These are phyloP conservation scores for Calidris pugnax DNA, from an alignment of 2,113 vertebrate species.

Conservation along the genomic window DNA sequence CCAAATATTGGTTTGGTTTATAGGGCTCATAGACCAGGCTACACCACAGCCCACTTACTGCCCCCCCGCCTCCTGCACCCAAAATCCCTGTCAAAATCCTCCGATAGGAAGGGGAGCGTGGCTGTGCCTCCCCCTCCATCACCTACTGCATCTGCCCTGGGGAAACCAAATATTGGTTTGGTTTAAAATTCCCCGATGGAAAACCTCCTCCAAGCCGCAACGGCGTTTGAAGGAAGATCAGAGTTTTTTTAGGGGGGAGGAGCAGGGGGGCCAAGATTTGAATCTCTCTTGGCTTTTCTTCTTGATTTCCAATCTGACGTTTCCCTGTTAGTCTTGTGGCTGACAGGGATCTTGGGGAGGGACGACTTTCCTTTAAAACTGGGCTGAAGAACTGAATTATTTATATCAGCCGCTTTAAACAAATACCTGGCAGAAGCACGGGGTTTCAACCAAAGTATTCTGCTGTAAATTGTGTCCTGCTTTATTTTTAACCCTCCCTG, in stretches of 20 bases:
- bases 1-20: background rate
- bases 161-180: background rate
- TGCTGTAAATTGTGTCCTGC: background rate
- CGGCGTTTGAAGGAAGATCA: background rate
- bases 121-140: background rate
- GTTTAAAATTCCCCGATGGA: background rate
- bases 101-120: rapidly evolving
- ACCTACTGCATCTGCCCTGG: background rate
- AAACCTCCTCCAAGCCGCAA: background rate
- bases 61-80: background rate
- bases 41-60: background rate
- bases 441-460: background rate
- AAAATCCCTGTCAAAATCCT: background rate
- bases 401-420: slow-evolving; percentile 28
- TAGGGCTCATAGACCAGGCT: background rate
- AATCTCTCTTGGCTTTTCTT: background rate
- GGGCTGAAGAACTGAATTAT: slow-evolving; percentile 37
- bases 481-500: background rate
- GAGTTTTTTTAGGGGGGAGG: background rate
- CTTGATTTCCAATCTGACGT: background rate
- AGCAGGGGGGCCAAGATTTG: background rate
- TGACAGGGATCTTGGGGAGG: background rate
- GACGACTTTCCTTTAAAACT: slow-evolving; percentile 5
- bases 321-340: background rate
- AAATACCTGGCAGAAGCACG: background rate